Evolutionary conservation across 2,113 vertebrate species (phyloP).

Genomic region (Phycodurus eques): DNA sequence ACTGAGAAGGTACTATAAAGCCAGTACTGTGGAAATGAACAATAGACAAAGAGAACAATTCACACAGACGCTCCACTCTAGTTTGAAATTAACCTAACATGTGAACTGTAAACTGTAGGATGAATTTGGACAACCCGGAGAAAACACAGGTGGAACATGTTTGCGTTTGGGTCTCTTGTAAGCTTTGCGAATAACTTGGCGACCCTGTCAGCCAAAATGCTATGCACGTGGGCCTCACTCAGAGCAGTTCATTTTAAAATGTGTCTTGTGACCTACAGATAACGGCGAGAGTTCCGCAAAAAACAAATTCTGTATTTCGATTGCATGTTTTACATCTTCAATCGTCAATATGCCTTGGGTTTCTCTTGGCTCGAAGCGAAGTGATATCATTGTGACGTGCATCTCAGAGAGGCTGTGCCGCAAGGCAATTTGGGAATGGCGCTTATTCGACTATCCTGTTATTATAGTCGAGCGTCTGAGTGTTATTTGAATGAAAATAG

Average conservation of each 20-base stretch:
- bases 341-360: neutral
- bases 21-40: too few relatives aligned
- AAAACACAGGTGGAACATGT: too few relatives aligned
- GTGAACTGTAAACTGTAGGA: too few relatives aligned
- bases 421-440: constrained; percentile 47
- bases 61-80: too few relatives aligned
- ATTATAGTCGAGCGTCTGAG: constrained; percentile 39
- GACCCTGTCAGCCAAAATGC: constrained; percentile 22
- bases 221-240: constrained; percentile 42
- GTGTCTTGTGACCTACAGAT: constrained; percentile 48
- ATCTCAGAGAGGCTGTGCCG: constrained; percentile 28
- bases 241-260: constrained; percentile 36
- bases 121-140: too few relatives aligned
- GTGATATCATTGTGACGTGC: constrained; percentile 35
- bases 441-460: constrained; percentile 36
- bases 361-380: constrained; percentile 34
- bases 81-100: too few relatives aligned
- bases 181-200: too few relatives aligned
- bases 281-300: constrained; percentile 18
- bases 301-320: constrained; percentile 23
- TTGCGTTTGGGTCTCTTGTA: too few relatives aligned
- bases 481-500: constrained; percentile 50
- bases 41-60: too few relatives aligned
- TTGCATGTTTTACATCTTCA: constrained; percentile 3
- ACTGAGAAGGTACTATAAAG: too few relatives aligned